Evolutionary conservation across 1,140 invertebrate species (phyloP).

Genomic region (Anthonomus grandis): DNA sequence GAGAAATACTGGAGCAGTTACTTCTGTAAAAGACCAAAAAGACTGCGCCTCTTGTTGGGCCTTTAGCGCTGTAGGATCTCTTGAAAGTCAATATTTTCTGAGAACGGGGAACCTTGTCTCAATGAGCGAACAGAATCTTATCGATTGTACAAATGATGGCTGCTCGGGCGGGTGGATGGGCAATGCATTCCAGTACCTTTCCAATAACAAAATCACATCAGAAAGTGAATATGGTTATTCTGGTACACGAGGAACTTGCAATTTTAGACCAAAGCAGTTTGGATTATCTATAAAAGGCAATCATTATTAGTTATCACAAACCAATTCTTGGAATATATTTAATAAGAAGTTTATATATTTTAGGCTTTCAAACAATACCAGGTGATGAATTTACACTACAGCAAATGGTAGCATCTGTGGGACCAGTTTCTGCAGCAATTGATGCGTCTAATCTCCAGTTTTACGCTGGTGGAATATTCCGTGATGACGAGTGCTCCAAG

Average conservation of each 20-base stretch:
- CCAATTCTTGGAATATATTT: neutral
- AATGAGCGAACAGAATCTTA: constrained; percentile 93
- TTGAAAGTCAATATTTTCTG: constrained; percentile 92
- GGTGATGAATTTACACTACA: constrained; percentile 66
- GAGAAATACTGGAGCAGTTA: constrained; percentile 39
- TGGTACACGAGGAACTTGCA: constrained; percentile 66
- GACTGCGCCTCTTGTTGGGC: constrained; percentile 54
- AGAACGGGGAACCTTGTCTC: constrained; percentile 77
- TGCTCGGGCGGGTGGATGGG: constrained; percentile 95
- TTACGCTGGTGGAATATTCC: constrained; percentile 31
- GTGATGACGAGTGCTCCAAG: constrained; percentile 39
- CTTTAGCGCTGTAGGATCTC: constrained; percentile 64
- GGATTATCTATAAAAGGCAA: constrained; percentile 50
- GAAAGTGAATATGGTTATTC: constrained; percentile 86
- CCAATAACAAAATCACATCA: constrained; percentile 84
- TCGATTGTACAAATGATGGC: constrained; percentile 87
- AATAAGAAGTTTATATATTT: constrained; percentile 1
- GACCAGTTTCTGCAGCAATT: constrained; percentile 84
- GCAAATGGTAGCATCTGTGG: constrained; percentile 79
- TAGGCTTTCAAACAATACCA: constrained; percentile 50
- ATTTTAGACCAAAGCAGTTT: constrained; percentile 48
- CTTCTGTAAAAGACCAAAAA: constrained; percentile 39
- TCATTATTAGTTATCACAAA: neutral
- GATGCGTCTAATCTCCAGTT: constrained; percentile 67
- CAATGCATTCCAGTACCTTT: constrained; percentile 85